Evolutionary conservation across 2,113 vertebrate species (phyloP).

Genomic region (Rhegmatorhina hoffmannsi): DNA sequence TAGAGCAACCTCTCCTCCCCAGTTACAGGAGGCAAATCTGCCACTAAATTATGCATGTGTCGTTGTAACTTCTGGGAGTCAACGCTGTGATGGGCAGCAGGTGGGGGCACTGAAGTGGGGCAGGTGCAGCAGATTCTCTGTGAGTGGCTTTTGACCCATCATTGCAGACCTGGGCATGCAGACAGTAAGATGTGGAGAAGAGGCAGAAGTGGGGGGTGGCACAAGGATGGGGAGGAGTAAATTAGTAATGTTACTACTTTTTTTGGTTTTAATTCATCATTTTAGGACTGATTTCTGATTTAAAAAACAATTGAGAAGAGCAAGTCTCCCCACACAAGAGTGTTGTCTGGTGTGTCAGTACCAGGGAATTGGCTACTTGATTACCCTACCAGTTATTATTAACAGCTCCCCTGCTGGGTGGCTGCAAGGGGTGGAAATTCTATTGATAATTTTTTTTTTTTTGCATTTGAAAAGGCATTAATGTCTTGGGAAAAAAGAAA

Average conservation of each 20-base stretch:
- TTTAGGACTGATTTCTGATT: not conserved
- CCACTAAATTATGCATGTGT: not conserved
- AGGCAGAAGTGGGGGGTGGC: not conserved
- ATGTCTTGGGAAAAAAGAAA: not conserved
- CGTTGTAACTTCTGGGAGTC: not conserved
- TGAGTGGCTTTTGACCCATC: not conserved
- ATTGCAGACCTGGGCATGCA: not conserved
- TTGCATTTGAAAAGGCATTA: slow-evolving; percentile 11
- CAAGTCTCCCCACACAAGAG: not conserved
- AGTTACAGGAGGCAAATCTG: not conserved
- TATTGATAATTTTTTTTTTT: not conserved
- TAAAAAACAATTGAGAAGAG: not conserved
- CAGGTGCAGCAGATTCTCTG: not conserved
- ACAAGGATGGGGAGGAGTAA: not conserved
- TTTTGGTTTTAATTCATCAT: not conserved
- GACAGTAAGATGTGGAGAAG: not conserved
- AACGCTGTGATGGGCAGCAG: not conserved
- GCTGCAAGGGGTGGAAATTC: not conserved
- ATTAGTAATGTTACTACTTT: not conserved
- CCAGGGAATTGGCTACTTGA: not conserved
- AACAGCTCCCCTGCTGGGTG: not conserved
- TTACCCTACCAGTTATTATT: slow-evolving; percentile 25
- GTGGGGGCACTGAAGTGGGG: not conserved
- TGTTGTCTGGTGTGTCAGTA: not conserved
- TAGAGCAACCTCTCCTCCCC: not conserved